A percentile compares a stretch with the other conserved stretches of the same genome.
These are phyloP conservation scores for Brachymystax lenok DNA, from an alignment of 2,797 vertebrate genomes.

Conservation along the genomic window DNA sequence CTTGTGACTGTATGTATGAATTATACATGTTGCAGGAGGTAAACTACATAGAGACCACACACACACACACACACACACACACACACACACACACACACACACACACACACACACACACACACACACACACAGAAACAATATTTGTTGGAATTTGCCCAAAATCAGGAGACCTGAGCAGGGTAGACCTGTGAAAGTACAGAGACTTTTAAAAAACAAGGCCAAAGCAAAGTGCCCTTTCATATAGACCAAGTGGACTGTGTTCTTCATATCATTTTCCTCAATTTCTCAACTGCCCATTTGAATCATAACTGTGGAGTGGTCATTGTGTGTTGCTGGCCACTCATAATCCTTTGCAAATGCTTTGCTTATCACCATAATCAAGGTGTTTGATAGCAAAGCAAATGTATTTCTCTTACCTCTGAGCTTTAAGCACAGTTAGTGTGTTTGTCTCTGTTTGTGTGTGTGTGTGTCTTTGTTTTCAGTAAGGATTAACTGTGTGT, in stretches of 20 bases:
- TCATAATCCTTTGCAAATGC: constrained; percentile 44
- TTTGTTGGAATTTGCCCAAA: constrained; percentile 22
- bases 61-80: too few relatives aligned
- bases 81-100: too few relatives aligned
- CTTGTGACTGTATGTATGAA: constrained; percentile 73
- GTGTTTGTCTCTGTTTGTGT: not conserved
- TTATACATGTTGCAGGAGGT: constrained; percentile 60
- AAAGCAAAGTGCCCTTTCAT: constrained; percentile 24
- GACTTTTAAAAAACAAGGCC: not conserved
- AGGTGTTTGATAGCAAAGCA: constrained; percentile 84
- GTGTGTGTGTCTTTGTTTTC: constrained; percentile 67
- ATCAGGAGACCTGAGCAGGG: constrained; percentile 3
- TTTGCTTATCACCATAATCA: constrained; percentile 82
- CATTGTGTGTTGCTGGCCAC: not conserved
- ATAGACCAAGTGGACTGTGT: not conserved
- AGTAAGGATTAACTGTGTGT: constrained; percentile 46
- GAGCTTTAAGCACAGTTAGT: not conserved
- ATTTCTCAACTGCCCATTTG: not conserved
- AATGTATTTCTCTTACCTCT: constrained; percentile 78
- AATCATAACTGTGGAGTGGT: not conserved
- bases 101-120: too few relatives aligned
- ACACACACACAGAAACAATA: too few relatives aligned
- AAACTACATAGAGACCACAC: too few relatives aligned
- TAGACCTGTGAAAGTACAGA: not conserved
- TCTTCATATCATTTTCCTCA: not conserved